phyloP scores from a whole-genome alignment of 2,113 vertebrate genomes.

The Rutilus rutilus region DNA sequence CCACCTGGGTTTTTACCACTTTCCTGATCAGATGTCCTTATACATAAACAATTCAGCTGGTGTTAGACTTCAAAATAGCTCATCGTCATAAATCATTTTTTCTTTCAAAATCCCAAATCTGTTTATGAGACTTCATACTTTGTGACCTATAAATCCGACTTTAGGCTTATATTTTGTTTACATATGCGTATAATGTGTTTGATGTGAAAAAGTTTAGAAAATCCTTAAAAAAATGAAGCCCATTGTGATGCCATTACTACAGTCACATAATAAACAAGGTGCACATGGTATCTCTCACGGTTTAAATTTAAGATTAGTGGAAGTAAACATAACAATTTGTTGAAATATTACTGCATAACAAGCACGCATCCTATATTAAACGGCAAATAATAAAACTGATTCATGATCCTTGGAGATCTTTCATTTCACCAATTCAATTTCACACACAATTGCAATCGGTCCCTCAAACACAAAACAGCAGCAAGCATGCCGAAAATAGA shows the following conservation, averaged over 20 bases:
- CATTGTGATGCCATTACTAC: not conserved
- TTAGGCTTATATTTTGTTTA: not conserved
- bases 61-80: no score
- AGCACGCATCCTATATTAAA: not conserved
- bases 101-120: not conserved
- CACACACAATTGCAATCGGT: constrained; percentile 18
- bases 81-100: fast-evolving
- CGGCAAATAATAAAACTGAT: not conserved
- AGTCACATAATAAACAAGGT: not conserved
- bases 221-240: not conserved
- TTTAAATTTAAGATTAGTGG: constrained; percentile 9
- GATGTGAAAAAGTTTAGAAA: not conserved
- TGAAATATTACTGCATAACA: not conserved
- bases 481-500: constrained; percentile 16
- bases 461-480: constrained; percentile 38
- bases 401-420: not conserved
- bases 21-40: no score
- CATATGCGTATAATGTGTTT: not conserved
- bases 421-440: constrained; percentile 34
- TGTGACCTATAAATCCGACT: not conserved
- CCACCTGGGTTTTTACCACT: no score
- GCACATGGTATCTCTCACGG: not conserved
- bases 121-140: not conserved
- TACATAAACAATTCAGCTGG: no score
- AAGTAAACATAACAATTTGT: constrained; percentile 6